These are phyloP conservation scores for Reinhardtius hippoglossoides DNA, from an alignment of 2,113 vertebrate species.

Conservation along the genomic window DNA sequence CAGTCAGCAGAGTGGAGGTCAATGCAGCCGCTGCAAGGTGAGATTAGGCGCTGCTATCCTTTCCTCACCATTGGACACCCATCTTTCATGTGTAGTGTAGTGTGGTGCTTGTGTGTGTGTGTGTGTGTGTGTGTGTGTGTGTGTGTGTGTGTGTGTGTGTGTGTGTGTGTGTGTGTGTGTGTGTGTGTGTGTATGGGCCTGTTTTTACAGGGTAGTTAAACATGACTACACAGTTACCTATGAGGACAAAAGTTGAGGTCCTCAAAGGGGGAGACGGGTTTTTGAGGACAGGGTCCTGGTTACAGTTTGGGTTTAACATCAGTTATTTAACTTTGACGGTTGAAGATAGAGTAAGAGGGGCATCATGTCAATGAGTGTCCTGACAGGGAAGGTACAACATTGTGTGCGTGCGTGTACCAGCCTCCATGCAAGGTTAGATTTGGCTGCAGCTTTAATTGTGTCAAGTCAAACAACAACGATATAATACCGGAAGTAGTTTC, in stretches of 20 bases:
- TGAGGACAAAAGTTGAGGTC: not conserved
- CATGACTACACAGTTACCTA: not conserved
- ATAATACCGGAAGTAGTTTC: constrained; percentile 8
- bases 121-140: constrained; percentile 16
- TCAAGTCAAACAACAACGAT: not conserved
- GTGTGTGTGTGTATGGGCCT: not conserved
- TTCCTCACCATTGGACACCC: not conserved
- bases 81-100: not conserved
- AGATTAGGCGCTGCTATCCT: constrained; percentile 11
- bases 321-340: too few species aligned
- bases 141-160: constrained; percentile 5
- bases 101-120: not conserved
- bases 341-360: too few species aligned
- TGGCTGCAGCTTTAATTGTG: constrained; percentile 4
- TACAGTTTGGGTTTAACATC: too few species aligned
- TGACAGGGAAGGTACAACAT: too few species aligned
- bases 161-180: constrained; percentile 9
- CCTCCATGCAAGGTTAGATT: constrained; percentile 35
- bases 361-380: too few species aligned
- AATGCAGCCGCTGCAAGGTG: constrained; percentile 46
- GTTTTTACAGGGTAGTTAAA: not conserved
- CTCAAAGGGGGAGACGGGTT: too few species aligned
- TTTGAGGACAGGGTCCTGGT: too few species aligned
- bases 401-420: not conserved
- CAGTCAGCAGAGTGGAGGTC: constrained; percentile 44